Base-by-base conservation (phyloP, 2,888 invertebrate species). In the Eilema caniola region DNA sequence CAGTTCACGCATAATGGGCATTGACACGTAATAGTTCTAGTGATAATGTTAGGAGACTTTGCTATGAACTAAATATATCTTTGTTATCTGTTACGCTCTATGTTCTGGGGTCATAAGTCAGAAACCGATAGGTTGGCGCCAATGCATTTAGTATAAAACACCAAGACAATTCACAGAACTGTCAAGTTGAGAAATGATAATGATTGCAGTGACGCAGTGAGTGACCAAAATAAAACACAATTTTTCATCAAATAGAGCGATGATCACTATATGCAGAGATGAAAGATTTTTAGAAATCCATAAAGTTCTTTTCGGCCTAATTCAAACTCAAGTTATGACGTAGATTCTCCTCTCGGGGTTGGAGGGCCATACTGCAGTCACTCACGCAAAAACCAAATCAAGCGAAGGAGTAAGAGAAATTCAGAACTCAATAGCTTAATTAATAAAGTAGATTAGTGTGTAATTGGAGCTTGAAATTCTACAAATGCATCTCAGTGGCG, bases 1-100 rank as follows among this genome's bases (percentile, higher is more conserved):
- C 57, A 60, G 53, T 65, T 67, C 63, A 71, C 53, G 57, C 33
- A 60, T 59, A 31, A 61, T 76, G 53, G 23, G 7, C 14, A 31
- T 56, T 11, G 25, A 47, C 47, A 20, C 20, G 20, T 24, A 14
- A 33, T 24, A 20, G 37, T 63, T 16, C 63, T 20, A 20, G 25
- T 8, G 63, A 47, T 64, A 64, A 28, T n/a, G 53, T 60, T 60
- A 47, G 25, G 59, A 63, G 65, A 70, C 47, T 33, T 56, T 23
- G 62, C 31, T 66, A 57, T 53, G 57, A 66, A 57, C 57, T 31
- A 66, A 53, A 66, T 24, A 28, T 56, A 33, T 57, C 31, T 11
- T 47, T 33, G 33, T 33, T 57, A 56, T 66, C 56, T 57, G 28
- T 37, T 33, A 57, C n/a, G 28, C 5, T 28, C 28, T 64, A 23